Conservation (phyloP, 2,797 vertebrate species). For the Poecilia gillii region DNA sequence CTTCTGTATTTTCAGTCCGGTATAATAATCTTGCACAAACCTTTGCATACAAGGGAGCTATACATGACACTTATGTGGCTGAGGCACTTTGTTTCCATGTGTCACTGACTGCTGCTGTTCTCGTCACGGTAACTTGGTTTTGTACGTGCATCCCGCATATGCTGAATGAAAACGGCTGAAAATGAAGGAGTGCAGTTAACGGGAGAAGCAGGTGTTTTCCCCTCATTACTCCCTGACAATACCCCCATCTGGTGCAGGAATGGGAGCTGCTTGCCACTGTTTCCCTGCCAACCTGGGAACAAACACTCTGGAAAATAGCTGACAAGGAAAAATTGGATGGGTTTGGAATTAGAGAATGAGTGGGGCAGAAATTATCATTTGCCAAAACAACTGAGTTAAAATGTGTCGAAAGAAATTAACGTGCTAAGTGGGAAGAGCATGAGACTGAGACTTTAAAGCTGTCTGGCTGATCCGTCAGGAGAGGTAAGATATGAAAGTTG, state of each 20-base stretch:
- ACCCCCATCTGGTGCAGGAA: constrained; percentile 73
- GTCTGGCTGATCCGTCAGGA: constrained; percentile 25
- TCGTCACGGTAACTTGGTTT: constrained; percentile 70
- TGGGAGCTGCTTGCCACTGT: constrained; percentile 54
- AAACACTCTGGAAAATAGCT: constrained; percentile 62
- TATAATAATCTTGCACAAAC: background rate
- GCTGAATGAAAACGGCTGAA: constrained; percentile 64
- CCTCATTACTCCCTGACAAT: constrained; percentile 79
- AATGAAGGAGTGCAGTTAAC: constrained; percentile 64
- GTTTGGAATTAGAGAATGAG: constrained; percentile 43
- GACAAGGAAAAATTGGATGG: constrained; percentile 53
- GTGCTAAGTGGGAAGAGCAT: constrained; percentile 10
- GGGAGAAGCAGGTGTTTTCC: constrained; percentile 77
- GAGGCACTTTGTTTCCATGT: constrained; percentile 32
- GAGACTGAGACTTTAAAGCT: constrained; percentile 31
- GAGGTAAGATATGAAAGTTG: constrained; percentile 46
- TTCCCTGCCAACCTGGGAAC: constrained; percentile 71
- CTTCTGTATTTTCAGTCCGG: constrained; percentile 4
- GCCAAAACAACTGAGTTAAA: constrained; percentile 51
- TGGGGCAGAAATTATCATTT: constrained; percentile 33
- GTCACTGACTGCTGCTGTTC: constrained; percentile 56
- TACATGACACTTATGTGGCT: constrained; percentile 45
- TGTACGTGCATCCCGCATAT: constrained; percentile 65
- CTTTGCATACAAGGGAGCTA: constrained; percentile 31
- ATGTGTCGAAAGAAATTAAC: constrained; percentile 22